Evolutionary conservation across 2,797 vertebrate species (phyloP).

Genomic region (Clamator glandarius): DNA sequence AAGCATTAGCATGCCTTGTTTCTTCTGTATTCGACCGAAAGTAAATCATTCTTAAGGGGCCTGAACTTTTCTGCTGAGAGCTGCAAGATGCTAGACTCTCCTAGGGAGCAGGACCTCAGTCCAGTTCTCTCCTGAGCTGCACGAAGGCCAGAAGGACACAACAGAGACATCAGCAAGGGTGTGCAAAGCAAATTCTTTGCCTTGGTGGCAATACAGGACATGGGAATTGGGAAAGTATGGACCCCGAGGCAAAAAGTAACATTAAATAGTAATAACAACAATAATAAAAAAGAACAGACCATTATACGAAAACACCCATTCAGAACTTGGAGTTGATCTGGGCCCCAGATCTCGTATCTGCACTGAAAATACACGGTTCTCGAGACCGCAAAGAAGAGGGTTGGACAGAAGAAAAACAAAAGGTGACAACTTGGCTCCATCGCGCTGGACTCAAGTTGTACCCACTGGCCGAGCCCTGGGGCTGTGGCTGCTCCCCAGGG

Average conservation of each 20-base stretch:
- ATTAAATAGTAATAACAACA: slow-evolving; percentile 56
- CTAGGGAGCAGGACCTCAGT: not conserved
- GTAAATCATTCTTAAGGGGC: slow-evolving; percentile 7
- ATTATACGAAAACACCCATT: slow-evolving; percentile 41
- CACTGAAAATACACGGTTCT: slow-evolving; percentile 16
- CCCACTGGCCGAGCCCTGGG: not conserved
- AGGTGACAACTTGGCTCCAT: not conserved
- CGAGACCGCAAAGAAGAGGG: not conserved
- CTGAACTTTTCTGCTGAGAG: slow-evolving; percentile 31
- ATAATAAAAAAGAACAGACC: slow-evolving; percentile 26
- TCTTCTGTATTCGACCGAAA: not conserved
- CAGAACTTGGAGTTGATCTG: slow-evolving; percentile 58
- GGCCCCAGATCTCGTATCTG: slow-evolving; percentile 25
- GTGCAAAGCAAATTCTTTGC: slow-evolving; percentile 41
- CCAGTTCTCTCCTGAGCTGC: not conserved
- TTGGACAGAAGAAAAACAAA: not conserved
- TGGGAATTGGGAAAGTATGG: slow-evolving; percentile 18
- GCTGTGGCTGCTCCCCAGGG: not conserved
- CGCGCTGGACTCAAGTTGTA: not conserved
- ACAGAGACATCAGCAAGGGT: slow-evolving; percentile 1
- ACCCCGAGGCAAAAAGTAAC: slow-evolving; percentile 49
- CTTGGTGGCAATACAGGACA: not conserved
- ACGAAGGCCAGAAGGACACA: not conserved
- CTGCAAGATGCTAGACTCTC: not conserved
- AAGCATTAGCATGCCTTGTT: slow-evolving; percentile 47